phyloP scores from a whole-genome alignment of 2,888 invertebrate genomes.

The Lycaena phlaeas region DNA sequence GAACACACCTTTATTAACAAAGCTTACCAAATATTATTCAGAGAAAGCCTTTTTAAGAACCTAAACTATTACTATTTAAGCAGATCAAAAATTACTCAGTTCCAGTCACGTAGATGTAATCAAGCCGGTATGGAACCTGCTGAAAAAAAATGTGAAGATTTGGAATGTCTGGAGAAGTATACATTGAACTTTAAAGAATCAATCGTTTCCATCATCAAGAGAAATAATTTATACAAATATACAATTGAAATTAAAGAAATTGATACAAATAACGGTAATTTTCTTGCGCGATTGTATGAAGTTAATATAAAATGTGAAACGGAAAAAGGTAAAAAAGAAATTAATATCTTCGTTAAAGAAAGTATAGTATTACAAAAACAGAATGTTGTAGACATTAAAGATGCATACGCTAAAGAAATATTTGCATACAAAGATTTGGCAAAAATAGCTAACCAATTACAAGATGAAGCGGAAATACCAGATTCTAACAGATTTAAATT shows the following conservation, averaged over 20 bases:
- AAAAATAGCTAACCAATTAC: slow-evolving; percentile 22
- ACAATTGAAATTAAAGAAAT: background rate
- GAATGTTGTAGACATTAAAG: slow-evolving; percentile 20
- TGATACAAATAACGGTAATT: slow-evolving; percentile 1
- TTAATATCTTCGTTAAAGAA: slow-evolving; percentile 35
- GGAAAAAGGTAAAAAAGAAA: slow-evolving; percentile 26
- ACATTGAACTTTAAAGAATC: background rate
- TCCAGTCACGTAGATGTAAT: background rate
- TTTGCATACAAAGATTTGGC: slow-evolving; percentile 30
- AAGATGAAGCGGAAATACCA: slow-evolving; percentile 18
- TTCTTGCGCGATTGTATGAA: slow-evolving; percentile 1
- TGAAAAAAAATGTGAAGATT: background rate
- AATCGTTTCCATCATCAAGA: background rate
- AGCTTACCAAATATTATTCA: no score
- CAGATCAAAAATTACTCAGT: no score
- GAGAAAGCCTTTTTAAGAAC: no score
- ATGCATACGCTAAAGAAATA: slow-evolving; percentile 28
- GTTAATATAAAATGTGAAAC: slow-evolving; percentile 4
- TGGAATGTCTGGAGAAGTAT: background rate
- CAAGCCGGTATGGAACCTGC: background rate
- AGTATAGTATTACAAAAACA: slow-evolving; percentile 21
- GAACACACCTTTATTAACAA: background rate
- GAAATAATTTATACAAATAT: background rate
- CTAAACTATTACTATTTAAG: no score
- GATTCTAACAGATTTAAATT: slow-evolving; percentile 15